A percentile compares a stretch with the other conserved stretches of the same genome.
Conservation (phyloP, 2,888 invertebrate species). For the Scaptomyza caliginosa region DNA sequence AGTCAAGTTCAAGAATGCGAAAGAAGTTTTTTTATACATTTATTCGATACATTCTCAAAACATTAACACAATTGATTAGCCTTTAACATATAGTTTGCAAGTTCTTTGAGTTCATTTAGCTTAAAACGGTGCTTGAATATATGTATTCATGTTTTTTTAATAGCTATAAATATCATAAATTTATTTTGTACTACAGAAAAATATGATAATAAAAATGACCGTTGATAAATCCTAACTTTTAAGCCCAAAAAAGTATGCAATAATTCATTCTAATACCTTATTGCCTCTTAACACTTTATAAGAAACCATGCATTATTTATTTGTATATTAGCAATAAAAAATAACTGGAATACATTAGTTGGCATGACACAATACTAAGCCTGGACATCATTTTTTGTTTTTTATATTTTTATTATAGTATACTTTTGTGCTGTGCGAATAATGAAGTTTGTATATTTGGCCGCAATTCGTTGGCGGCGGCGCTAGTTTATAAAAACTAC, state of each 20-base stretch:
- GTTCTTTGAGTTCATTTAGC: neutral
- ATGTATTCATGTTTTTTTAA: neutral
- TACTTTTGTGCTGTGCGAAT: slow-evolving; percentile 45
- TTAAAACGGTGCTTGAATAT: neutral
- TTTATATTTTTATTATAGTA: slow-evolving; percentile 22
- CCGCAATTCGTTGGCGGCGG: slow-evolving; percentile 12
- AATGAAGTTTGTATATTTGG: slow-evolving; percentile 11
- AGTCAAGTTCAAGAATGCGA: slow-evolving; percentile 40
- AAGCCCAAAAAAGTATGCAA: slow-evolving; percentile 36
- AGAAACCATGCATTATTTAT: neutral
- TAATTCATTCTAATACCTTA: neutral
- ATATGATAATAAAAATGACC: neutral
- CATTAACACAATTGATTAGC: slow-evolving; percentile 25
- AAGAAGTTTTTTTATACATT: slow-evolving; percentile 26
- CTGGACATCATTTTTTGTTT: neutral
- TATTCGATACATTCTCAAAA: slow-evolving; percentile 28
- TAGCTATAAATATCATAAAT: neutral
- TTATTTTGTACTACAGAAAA: neutral
- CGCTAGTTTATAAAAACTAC: slow-evolving; percentile 17
- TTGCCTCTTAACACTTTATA: neutral
- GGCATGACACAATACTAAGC: neutral
- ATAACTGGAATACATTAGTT: slow-evolving; percentile 1
- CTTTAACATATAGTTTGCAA: slow-evolving; percentile 9
- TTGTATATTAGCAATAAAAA: slow-evolving; percentile 1
- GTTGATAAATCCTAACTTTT: neutral